A percentile compares a stretch with the other conserved stretches of the same genome.
Conservation (phyloP, 2,797 vertebrate species). For the Phylloscopus collybita region DNA sequence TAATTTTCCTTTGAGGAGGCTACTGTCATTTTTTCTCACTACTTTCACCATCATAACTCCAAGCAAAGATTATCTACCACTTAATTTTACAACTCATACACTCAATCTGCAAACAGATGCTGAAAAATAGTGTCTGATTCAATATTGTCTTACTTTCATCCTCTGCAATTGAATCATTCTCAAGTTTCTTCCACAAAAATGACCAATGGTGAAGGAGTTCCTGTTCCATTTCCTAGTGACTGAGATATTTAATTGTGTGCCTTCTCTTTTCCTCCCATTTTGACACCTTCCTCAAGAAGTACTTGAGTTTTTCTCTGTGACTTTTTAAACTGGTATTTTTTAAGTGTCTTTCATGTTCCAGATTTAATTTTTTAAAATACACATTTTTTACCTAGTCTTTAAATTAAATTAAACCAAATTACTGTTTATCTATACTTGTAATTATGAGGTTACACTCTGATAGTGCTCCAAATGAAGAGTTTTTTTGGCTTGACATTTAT, state of each 20-base stretch:
- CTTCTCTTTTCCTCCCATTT: background rate
- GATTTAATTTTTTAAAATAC: background rate
- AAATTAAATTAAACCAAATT: background rate
- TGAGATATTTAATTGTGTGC: background rate
- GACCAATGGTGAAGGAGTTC: background rate
- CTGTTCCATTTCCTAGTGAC: background rate
- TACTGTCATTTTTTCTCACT: background rate
- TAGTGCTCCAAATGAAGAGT: background rate
- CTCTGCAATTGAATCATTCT: background rate
- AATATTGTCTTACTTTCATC: background rate
- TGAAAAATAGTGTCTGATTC: background rate
- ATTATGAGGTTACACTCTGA: background rate
- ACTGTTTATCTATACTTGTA: background rate
- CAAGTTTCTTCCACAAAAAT: background rate
- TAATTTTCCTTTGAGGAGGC: background rate
- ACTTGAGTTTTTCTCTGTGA: background rate
- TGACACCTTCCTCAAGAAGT: background rate
- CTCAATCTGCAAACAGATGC: background rate
- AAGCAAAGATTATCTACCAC: background rate
- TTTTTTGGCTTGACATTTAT: background rate
- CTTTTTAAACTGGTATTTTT: background rate
- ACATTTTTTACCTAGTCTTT: background rate
- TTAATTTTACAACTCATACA: background rate
- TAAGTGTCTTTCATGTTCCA: background rate
- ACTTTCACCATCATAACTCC: background rate